phyloP scores from a whole-genome alignment of 2,113 vertebrate species.

The Tiliqua scincoides region DNA sequence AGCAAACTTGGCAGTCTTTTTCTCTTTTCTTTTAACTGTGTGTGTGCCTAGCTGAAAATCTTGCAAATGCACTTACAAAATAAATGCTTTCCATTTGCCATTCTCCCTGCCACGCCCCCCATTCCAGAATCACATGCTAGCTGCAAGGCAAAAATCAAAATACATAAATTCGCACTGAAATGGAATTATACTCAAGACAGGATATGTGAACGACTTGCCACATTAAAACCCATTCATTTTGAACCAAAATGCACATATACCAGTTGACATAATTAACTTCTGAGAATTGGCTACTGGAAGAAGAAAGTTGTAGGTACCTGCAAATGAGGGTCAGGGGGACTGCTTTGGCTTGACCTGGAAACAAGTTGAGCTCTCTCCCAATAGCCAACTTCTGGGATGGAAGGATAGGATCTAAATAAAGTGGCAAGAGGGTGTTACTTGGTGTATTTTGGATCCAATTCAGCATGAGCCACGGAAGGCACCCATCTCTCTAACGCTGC shows the following conservation, averaged over 20 bases:
- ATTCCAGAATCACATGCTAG: not conserved
- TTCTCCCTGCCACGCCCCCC: not conserved
- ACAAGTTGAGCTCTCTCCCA: no score
- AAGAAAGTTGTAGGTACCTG: no score
- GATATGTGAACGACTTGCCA: not conserved
- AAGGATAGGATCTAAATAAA: no score
- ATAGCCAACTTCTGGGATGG: no score
- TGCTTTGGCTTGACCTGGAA: no score
- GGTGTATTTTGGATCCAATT: no score
- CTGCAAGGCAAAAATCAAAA: not conserved
- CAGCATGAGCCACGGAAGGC: no score
- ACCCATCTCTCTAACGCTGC: not conserved
- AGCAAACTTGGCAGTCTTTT: not conserved
- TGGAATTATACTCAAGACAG: not conserved
- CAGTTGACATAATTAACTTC: not conserved
- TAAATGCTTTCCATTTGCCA: not conserved
- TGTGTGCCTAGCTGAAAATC: not conserved
- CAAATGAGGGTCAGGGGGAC: no score
- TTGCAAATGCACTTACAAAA: slow-evolving; percentile 1
- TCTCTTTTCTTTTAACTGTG: not conserved
- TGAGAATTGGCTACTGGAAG: not conserved
- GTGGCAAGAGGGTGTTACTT: no score
- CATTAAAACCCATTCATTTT: not conserved
- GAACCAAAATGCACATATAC: not conserved
- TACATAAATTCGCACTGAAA: not conserved